Conservation (phyloP, 2,888 invertebrate genomes). For the Amphipyra berbera region DNA sequence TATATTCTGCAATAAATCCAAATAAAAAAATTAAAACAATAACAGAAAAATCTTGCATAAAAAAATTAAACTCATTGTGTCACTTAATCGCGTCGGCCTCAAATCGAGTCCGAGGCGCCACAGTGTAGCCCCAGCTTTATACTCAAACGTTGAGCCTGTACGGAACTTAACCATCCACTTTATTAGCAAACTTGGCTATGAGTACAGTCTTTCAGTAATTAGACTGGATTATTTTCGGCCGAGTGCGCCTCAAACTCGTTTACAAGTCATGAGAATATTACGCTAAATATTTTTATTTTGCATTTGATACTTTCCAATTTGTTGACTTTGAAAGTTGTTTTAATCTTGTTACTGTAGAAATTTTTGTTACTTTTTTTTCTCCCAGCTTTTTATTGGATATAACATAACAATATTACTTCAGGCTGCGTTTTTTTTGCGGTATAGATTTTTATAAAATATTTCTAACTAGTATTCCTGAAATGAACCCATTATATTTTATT, state of each 20-base stretch:
- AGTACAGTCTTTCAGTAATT: constrained; percentile 86
- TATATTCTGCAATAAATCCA: too few relatives aligned
- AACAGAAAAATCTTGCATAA: too few relatives aligned
- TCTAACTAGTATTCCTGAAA: too few relatives aligned
- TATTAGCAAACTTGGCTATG: constrained; percentile 86
- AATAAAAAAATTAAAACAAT: too few relatives aligned
- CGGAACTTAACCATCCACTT: constrained; percentile 84
- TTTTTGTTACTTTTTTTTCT: background rate
- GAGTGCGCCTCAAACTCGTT: constrained; percentile 75
- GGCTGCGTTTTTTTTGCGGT: background rate
- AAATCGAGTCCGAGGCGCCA: background rate
- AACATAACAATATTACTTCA: constrained; percentile 5
- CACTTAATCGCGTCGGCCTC: background rate
- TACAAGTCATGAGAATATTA: constrained; percentile 61
- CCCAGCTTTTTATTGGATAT: constrained; percentile 5
- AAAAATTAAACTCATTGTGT: too few relatives aligned
- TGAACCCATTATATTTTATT: too few relatives aligned
- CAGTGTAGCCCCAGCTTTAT: constrained; percentile 61
- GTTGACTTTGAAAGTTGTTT: constrained; percentile 19
- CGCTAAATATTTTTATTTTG: constrained; percentile 54
- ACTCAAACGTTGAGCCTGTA: constrained; percentile 65
- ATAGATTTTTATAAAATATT: too few relatives aligned
- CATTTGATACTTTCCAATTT: constrained; percentile 40
- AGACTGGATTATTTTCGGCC: constrained; percentile 83
- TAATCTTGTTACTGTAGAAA: constrained; percentile 3